Conservation (phyloP, 1,140 invertebrate species). For the Gryon sp. region DNA sequence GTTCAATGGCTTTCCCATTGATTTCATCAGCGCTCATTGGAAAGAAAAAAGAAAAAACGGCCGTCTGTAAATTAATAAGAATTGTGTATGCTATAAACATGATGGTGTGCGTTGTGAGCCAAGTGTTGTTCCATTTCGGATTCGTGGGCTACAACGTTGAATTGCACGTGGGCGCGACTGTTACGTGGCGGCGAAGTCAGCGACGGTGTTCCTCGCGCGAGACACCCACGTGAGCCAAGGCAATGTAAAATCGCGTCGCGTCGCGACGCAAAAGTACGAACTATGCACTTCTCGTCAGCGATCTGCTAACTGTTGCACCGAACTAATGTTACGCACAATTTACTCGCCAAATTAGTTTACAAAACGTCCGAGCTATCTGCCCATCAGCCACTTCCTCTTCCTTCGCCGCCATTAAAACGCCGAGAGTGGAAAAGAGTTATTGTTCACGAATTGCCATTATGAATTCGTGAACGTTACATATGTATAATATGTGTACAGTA, state of each 20-base stretch:
- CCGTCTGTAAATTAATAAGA: too few species aligned
- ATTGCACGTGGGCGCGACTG: constrained; percentile 22
- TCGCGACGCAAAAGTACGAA: constrained; percentile 31
- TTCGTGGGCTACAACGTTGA: constrained; percentile 22
- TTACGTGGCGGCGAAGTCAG: constrained; percentile 27
- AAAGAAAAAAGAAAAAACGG: too few species aligned
- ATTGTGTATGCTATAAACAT: too few species aligned
- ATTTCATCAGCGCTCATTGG: too few species aligned
- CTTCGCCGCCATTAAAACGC: constrained; percentile 75
- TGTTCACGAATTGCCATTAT: constrained; percentile 76
- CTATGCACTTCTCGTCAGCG: constrained; percentile 27
- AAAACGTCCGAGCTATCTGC: constrained; percentile 78
- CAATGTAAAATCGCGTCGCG: constrained; percentile 8
- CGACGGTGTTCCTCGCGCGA: constrained; percentile 21
- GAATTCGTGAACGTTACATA: constrained; percentile 68
- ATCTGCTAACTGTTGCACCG: constrained; percentile 67
- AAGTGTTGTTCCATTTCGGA: constrained; percentile 10
- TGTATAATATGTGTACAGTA: constrained; percentile 58
- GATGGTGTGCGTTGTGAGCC: too few species aligned
- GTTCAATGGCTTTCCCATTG: too few species aligned
- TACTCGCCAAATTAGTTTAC: constrained; percentile 80
- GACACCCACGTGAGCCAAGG: constrained; percentile 24
- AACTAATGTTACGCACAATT: constrained; percentile 80
- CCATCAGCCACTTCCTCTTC: constrained; percentile 80
- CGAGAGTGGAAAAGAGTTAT: constrained; percentile 77